Evolutionary conservation across 2,113 vertebrate genomes (phyloP).

Genomic region (Abramis brama): DNA sequence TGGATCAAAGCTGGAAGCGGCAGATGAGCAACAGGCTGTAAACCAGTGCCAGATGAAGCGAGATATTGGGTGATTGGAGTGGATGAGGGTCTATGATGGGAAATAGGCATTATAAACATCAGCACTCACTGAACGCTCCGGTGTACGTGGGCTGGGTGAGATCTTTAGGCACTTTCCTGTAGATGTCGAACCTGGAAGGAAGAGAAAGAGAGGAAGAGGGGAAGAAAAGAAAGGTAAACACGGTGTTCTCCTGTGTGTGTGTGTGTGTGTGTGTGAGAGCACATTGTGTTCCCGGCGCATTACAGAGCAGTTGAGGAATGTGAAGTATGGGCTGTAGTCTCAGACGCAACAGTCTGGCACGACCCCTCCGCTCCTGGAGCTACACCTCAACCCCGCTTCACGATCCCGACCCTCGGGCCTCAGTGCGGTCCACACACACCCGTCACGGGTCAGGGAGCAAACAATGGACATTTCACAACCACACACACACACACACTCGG

Average conservation of each 20-base stretch:
- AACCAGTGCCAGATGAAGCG: not conserved
- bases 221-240: constrained; percentile 66
- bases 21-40: not conserved
- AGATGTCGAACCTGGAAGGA: constrained; percentile 94
- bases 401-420: not conserved
- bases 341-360: constrained; percentile 39
- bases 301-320: constrained; percentile 72
- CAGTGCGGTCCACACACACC: not conserved
- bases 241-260: constrained; percentile 25
- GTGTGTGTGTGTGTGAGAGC: constrained; percentile 45
- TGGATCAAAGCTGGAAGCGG: constrained; percentile 9
- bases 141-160: constrained; percentile 99
- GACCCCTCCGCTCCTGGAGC: constrained; percentile 41
- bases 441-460: constrained; percentile 20
- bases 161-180: constrained; percentile 99
- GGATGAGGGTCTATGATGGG: not conserved
- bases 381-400: constrained; percentile 36
- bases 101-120: not conserved
- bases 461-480: constrained; percentile 18
- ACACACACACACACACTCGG: not conserved
- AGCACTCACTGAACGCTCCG: constrained; percentile 96
- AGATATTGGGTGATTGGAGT: not conserved
- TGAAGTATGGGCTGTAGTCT: constrained; percentile 68
- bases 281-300: constrained; percentile 77
- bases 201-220: constrained; percentile 59